A percentile compares a stretch with the other conserved stretches of the same genome.
Conservation (phyloP, 2,888 invertebrate genomes). For the Cerceris ruficornis region DNA sequence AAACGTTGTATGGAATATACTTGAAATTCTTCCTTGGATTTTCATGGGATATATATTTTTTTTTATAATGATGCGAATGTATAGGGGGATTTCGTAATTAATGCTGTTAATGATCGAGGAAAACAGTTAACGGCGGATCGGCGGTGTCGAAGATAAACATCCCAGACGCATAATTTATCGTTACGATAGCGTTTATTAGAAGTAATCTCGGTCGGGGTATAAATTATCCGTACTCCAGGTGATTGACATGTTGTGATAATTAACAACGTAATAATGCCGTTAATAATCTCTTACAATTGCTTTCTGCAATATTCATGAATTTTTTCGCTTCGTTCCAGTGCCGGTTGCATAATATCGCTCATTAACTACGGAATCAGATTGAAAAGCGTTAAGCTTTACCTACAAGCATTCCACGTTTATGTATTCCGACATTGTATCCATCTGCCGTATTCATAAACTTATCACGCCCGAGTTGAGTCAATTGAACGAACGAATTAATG, state of each 20-base stretch:
- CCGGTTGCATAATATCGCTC: conserved; percentile 64
- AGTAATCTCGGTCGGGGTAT: conserved; percentile 21
- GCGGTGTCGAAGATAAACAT: not conserved
- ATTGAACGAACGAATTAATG: not conserved
- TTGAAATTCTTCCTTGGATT: not conserved
- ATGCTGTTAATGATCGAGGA: not conserved
- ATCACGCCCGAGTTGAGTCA: not conserved
- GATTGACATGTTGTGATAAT: conserved; percentile 58
- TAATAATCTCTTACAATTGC: conserved; percentile 57
- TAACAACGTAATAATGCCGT: conserved; percentile 59
- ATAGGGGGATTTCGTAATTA: not conserved
- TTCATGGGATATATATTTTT: not conserved
- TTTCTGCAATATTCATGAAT: conserved; percentile 53
- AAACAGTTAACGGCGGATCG: not conserved
- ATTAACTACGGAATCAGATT: conserved; percentile 61
- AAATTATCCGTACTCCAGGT: conserved; percentile 32
- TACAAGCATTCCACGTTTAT: conserved; percentile 23
- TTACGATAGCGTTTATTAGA: conserved; percentile 19
- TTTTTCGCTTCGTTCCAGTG: conserved; percentile 51
- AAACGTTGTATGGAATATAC: conserved; percentile 19
- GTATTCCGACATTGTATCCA: conserved; percentile 46
- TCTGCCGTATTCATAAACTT: conserved; percentile 19
- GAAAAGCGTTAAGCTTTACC: conserved; percentile 42
- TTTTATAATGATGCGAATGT: not conserved
- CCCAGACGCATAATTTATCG: not conserved